Percentiles rank a stretch among this genome's conserved stretches.
phyloP scores from a whole-genome alignment of 2,113 vertebrate species.

The Dicerorhinus sumatrensis region DNA sequence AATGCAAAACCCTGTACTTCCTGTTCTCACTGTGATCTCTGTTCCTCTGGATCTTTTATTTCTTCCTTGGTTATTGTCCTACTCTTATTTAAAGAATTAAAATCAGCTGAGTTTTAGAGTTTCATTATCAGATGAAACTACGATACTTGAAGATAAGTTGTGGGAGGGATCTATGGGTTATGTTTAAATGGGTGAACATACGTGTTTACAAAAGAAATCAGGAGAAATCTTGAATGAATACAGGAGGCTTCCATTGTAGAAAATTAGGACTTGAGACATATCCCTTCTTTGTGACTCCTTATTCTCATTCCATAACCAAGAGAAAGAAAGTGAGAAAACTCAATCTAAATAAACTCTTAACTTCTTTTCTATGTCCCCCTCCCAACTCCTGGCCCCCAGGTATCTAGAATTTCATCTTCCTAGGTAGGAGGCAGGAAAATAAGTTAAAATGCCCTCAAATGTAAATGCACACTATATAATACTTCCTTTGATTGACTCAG shows the following conservation, averaged over 20 bases:
- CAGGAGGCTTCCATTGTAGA: background rate
- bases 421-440: background rate
- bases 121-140: background rate
- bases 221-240: background rate
- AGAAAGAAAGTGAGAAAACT: background rate
- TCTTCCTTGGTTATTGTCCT: background rate
- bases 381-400: rapidly evolving
- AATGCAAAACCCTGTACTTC: background rate
- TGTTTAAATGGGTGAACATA: background rate
- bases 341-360: background rate
- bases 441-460: background rate
- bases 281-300: background rate
- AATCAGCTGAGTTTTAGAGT: background rate
- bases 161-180: background rate
- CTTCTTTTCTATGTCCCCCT: background rate
- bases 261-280: background rate
- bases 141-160: background rate
- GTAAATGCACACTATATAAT: background rate
- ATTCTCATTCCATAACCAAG: background rate
- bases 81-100: background rate
- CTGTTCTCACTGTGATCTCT: background rate
- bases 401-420: background rate
- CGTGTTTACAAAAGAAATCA: background rate
- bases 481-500: background rate
- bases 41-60: background rate